Evolutionary conservation across 2,113 vertebrate genomes (phyloP).

Genomic region (Atlantisia rogersi): DNA sequence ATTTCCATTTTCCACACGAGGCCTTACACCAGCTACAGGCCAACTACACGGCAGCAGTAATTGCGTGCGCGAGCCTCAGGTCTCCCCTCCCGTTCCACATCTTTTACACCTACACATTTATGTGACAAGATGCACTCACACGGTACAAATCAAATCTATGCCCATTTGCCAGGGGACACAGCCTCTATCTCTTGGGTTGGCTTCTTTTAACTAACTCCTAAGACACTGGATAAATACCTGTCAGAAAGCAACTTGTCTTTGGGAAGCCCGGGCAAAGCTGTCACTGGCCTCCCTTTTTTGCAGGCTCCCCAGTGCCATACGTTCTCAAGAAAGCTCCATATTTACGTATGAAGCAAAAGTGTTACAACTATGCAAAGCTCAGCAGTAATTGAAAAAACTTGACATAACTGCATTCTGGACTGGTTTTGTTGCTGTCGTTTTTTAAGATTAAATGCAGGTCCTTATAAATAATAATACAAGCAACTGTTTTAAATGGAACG

Average conservation of each 20-base stretch:
- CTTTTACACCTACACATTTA: fast-evolving
- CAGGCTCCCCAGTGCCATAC: background rate
- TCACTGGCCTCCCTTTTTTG: background rate
- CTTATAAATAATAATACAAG: background rate
- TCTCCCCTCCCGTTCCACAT: background rate
- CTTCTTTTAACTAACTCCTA: background rate
- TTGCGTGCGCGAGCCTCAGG: background rate
- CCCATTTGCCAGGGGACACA: background rate
- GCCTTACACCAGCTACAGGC: background rate
- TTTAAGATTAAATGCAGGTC: background rate
- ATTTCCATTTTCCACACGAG: background rate
- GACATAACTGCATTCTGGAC: background rate
- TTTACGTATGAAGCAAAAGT: background rate
- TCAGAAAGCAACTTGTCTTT: background rate
- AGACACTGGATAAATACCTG: background rate
- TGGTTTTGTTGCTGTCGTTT: background rate
- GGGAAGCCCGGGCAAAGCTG: background rate
- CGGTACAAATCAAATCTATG: fast-evolving
- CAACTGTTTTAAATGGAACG: background rate
- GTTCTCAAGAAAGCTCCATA: background rate
- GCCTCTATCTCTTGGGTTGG: background rate
- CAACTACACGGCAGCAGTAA: background rate
- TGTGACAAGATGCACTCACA: background rate
- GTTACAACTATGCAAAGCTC: background rate
- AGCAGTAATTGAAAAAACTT: background rate